Percentiles rank a stretch among this genome's conserved stretches.
phyloP scores from a whole-genome alignment of 2,888 invertebrate species.

The Clitarchus hookeri region DNA sequence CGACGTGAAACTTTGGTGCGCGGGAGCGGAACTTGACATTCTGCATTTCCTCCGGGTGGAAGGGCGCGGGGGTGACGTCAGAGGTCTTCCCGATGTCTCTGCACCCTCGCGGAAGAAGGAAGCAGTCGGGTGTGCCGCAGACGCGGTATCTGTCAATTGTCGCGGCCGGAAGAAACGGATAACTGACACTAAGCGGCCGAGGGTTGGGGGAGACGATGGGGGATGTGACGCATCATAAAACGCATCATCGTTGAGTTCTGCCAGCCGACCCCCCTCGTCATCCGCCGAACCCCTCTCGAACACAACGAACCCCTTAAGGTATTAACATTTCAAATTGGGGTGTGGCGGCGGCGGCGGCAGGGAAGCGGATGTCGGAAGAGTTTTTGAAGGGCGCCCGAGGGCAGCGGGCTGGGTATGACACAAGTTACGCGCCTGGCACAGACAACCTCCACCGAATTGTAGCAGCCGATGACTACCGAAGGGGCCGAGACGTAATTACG shows the following conservation, averaged over 20 bases:
- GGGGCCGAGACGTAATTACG: background rate
- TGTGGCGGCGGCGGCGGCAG: constrained; percentile 1
- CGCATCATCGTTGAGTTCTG: constrained; percentile 33
- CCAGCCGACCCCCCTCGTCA: constrained; percentile 30
- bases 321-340: constrained; percentile 42
- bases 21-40: too few relatives aligned
- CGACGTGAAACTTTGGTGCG: too few relatives aligned
- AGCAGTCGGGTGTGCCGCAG: background rate
- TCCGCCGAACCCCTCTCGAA: too few relatives aligned
- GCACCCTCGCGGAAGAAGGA: constrained; percentile 3
- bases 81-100: background rate
- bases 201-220: background rate
- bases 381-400: constrained; percentile 40
- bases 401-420: constrained; percentile 37
- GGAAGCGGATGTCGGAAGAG: constrained; percentile 26
- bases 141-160: constrained; percentile 38
- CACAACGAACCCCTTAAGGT: constrained; percentile 28
- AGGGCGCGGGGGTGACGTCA: background rate
- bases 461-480: background rate
- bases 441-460: background rate
- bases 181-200: constrained; percentile 38
- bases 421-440: constrained; percentile 3
- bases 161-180: constrained; percentile 26
- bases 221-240: constrained; percentile 41
- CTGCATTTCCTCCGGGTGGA: too few relatives aligned